A percentile compares a stretch with the other conserved stretches of the same genome.
These are phyloP conservation scores for Eristalis intricaria DNA, from an alignment of 2,888 invertebrate species.

Conservation along the genomic window DNA sequence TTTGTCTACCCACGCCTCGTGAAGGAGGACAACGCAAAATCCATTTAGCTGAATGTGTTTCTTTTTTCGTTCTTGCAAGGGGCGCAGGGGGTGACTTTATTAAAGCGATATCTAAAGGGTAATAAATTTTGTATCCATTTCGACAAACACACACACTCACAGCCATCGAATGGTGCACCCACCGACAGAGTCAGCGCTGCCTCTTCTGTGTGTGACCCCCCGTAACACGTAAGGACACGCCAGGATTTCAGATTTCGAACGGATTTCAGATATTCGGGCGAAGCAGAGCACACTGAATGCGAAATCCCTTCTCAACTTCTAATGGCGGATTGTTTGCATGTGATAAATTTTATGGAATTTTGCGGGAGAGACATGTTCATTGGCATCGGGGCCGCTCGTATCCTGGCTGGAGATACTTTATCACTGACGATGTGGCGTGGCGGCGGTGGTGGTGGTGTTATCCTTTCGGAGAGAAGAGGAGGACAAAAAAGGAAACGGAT, in stretches of 20 bases:
- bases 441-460: slow-evolving; percentile 38
- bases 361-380: slow-evolving; percentile 47
- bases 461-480: slow-evolving; percentile 1
- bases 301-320: slow-evolving; percentile 40
- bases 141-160: background rate
- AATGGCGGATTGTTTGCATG: slow-evolving; percentile 58
- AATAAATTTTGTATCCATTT: slow-evolving; percentile 60
- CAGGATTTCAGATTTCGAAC: background rate
- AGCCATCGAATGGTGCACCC: background rate
- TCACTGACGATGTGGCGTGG: slow-evolving; percentile 18
- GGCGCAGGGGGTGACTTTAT: slow-evolving; percentile 46
- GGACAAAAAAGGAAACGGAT: background rate
- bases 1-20: background rate
- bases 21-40: background rate
- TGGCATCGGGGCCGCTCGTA: slow-evolving; percentile 30
- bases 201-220: slow-evolving; percentile 12
- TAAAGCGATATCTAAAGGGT: slow-evolving; percentile 60
- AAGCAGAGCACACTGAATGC: slow-evolving; percentile 4
- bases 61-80: background rate
- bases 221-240: slow-evolving; percentile 5
- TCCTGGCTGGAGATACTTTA: slow-evolving; percentile 39
- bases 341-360: slow-evolving; percentile 62
- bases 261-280: background rate
- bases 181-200: background rate
- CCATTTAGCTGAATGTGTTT: slow-evolving; percentile 17